A percentile compares a stretch with the other conserved stretches of the same genome.
Conservation (phyloP, 2,888 invertebrate genomes). For the Caenorhabditis uteleia region DNA sequence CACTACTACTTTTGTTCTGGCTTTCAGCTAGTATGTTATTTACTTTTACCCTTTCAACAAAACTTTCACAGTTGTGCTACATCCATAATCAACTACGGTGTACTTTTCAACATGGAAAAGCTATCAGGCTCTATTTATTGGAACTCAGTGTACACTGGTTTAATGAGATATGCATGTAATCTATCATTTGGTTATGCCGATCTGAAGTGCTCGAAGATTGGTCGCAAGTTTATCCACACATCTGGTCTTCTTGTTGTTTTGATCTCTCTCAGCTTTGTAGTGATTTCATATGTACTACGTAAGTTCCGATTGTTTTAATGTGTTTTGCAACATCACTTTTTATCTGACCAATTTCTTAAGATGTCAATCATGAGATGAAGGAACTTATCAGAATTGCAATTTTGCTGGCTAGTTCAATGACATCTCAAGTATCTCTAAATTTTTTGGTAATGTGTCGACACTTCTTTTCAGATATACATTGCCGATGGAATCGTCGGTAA, state of each 20-base stretch:
- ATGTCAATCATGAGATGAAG: slow-evolving; percentile 43
- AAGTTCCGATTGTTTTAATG: slow-evolving; percentile 1
- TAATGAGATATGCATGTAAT: slow-evolving; percentile 45
- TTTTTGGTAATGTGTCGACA: neutral
- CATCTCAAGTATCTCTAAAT: slow-evolving; percentile 35
- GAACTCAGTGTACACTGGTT: slow-evolving; percentile 47
- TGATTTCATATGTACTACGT: slow-evolving; percentile 40
- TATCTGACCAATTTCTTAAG: slow-evolving; percentile 22
- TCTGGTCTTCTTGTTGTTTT: slow-evolving; percentile 44
- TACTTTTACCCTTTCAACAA: neutral
- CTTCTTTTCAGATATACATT: slow-evolving; percentile 40
- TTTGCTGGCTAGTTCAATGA: slow-evolving; percentile 48
- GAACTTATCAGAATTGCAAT: slow-evolving; percentile 43
- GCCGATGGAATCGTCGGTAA: slow-evolving; percentile 52
- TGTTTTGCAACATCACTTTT: neutral
- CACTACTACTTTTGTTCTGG: slow-evolving; percentile 33
- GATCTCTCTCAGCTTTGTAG: slow-evolving; percentile 41
- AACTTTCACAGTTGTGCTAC: slow-evolving; percentile 48
- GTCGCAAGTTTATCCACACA: slow-evolving; percentile 51
- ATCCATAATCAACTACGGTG: slow-evolving; percentile 60
- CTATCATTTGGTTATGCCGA: slow-evolving; percentile 40
- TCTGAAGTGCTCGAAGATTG: slow-evolving; percentile 37
- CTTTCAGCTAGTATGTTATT: slow-evolving; percentile 45
- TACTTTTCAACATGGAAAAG: slow-evolving; percentile 67
- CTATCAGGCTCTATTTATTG: slow-evolving; percentile 60